phyloP scores from a whole-genome alignment of 2,888 invertebrate genomes.

The Micropterix aruncella region DNA sequence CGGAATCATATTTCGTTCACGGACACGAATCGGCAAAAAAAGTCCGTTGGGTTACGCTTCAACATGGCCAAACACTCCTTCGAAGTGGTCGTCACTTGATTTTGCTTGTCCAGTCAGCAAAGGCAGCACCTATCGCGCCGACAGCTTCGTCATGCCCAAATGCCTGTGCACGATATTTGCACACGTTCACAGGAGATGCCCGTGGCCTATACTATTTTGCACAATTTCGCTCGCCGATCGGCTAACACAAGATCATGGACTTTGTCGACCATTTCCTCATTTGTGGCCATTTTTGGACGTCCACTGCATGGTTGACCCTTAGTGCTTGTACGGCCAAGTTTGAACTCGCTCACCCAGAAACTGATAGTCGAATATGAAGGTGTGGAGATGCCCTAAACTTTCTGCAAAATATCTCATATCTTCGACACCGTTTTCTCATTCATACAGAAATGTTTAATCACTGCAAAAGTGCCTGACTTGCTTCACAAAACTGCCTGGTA shows the following conservation, averaged over 20 bases:
- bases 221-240: background rate
- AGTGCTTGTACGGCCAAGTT: background rate
- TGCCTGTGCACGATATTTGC: background rate
- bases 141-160: background rate
- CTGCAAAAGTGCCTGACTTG: no score
- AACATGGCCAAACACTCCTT: conserved; percentile 15
- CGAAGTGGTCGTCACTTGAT: conserved; percentile 16
- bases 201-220: background rate
- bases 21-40: conserved; percentile 17
- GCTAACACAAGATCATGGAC: background rate
- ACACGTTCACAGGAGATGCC: background rate
- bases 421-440: no score
- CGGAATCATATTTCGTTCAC: conserved; percentile 21
- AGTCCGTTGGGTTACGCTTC: conserved; percentile 16
- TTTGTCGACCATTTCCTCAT: no score
- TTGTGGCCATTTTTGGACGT: background rate
- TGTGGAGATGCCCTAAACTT: no score
- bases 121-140: background rate
- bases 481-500: no score
- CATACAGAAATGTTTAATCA: no score
- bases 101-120: conserved; percentile 5
- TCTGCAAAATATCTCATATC: no score
- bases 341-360: background rate
- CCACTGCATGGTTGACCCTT: background rate
- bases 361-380: no score